A percentile compares a stretch with the other conserved stretches of the same genome.
These are phyloP conservation scores for Rhizomys pruinosus DNA, from an alignment of 2,113 vertebrate species.

Conservation along the genomic window DNA sequence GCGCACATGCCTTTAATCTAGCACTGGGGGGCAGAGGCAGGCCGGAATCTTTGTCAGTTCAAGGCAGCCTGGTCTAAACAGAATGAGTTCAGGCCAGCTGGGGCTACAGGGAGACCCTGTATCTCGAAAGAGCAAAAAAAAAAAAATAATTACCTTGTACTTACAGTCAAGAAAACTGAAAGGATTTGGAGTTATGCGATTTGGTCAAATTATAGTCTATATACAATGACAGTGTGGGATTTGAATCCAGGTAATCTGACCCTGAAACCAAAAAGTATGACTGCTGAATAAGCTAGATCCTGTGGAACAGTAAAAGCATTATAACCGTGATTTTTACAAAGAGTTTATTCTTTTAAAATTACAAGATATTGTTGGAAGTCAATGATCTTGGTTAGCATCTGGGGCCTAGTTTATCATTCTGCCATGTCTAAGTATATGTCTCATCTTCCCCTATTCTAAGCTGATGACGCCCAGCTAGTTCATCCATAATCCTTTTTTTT, in stretches of 20 bases:
- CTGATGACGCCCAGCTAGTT: too few relatives aligned
- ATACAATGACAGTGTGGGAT: background rate
- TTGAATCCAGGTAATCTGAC: slow-evolving; percentile 7
- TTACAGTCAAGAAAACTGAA: background rate
- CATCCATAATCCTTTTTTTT: too few relatives aligned
- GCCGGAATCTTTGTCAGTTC: too few relatives aligned
- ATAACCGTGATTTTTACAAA: background rate
- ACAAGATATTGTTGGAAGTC: background rate
- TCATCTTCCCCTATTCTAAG: background rate
- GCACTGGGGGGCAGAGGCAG: too few relatives aligned
- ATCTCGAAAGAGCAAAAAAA: too few relatives aligned
- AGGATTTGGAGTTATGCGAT: background rate
- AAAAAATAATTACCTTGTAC: too few relatives aligned
- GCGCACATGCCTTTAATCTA: too few relatives aligned
- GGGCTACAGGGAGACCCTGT: too few relatives aligned
- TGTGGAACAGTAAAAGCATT: background rate
- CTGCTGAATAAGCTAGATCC: background rate
- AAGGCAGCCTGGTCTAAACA: too few relatives aligned
- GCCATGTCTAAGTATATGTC: background rate
- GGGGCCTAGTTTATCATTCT: background rate
- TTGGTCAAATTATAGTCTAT: background rate
- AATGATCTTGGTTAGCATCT: background rate
- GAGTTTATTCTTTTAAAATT: background rate
- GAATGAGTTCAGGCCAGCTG: too few relatives aligned
- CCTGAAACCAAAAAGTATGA: background rate